phyloP scores from a whole-genome alignment of 1,140 invertebrate species.

The Sitophilus oryzae region DNA sequence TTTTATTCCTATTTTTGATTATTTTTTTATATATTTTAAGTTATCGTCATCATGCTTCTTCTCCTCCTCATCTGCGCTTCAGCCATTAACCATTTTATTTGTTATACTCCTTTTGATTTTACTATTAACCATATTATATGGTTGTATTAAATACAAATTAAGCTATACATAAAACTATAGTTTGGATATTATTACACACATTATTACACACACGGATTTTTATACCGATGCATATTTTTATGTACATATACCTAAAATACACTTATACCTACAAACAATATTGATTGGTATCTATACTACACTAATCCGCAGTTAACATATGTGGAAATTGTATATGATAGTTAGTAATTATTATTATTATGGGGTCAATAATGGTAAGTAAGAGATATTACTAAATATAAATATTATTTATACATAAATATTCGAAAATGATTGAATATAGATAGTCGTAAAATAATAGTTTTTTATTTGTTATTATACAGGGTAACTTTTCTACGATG shows the following conservation, averaged over 20 bases:
- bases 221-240: constrained; percentile 7
- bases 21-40: constrained; percentile 16
- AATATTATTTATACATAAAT: constrained; percentile 8
- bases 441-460: no score
- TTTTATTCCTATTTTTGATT: constrained; percentile 13
- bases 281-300: no score
- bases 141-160: background rate
- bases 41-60: constrained; percentile 22
- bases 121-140: constrained; percentile 8
- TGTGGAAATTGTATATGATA: no score
- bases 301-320: no score
- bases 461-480: no score
- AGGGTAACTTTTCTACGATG: no score
- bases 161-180: background rate
- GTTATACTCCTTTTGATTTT: constrained; percentile 24
- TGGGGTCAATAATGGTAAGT: no score
- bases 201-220: no score
- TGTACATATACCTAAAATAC: no score
- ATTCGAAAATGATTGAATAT: constrained; percentile 6
- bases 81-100: constrained; percentile 17
- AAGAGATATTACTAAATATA: constrained; percentile 4
- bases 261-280: no score
- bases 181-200: no score
- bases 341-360: no score
- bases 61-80: constrained; percentile 23